Base-by-base conservation (phyloP, 2,797 vertebrate species). In the Anabacerthia variegaticeps region DNA sequence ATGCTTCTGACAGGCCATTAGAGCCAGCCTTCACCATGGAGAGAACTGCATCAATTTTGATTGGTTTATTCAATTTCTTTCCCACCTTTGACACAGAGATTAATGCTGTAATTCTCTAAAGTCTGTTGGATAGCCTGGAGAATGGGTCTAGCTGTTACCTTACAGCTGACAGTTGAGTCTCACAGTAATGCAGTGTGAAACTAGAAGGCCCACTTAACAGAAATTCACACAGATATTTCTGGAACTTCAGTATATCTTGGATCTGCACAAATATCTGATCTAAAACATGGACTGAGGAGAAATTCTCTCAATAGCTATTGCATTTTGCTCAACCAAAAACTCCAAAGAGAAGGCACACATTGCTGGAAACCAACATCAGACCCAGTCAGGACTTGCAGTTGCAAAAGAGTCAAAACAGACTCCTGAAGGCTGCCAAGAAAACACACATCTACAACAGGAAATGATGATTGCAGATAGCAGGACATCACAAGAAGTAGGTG, bases 51-150 rank as follows among this genome's bases (percentile, higher is more conserved):
- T 93, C 79, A 80, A 63, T 93, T 96, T 91, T 81, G 79, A 91
- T 83, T 67, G 62, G 39, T 95, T 95, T 85, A 77, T 74, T 97
- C 88, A 89, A 58, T 71, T 95, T 86, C 46, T 26, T 61, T 11
- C 3, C 24, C 88, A 86, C 36, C 63, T 90, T 92, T 93, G 72
- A 84, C 89, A 96, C 12, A 32, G 55, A 74, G 67, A 84, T 37
- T 72, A 91, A 93, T 89, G 65, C 7, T 67, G 62, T 87, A 92
- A 90, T 93, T 93, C 66, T 90, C 67, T 88, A 56, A 94, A 94
- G 85, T 67, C 51, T 54, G 49, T 52, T 37, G 56, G 68, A 62
- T n/a, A 37, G 62, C 43, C 69, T 71, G 28, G 69, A 80, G 82
- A 88, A 90, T 4, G 28, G 10, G 37, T 63, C 56, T 91, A 51